phyloP scores from a whole-genome alignment of 2,888 invertebrate species.

The Xestia rhomboidea region DNA sequence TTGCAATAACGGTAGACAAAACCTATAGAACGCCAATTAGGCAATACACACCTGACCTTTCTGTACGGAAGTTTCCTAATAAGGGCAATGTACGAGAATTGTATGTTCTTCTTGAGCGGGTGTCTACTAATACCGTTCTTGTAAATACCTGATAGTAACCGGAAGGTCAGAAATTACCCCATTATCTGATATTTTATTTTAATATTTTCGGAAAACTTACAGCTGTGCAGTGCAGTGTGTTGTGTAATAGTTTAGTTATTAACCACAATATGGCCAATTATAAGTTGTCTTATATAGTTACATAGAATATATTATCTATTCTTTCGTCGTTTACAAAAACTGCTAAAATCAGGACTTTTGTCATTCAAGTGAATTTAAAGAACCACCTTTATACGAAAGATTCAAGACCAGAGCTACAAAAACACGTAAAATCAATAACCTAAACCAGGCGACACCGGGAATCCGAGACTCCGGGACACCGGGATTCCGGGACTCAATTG shows the following conservation, averaged over 20 bases:
- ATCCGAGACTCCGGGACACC: neutral
- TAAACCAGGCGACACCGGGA: constrained; percentile 34
- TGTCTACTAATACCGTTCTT: neutral
- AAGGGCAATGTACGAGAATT: neutral
- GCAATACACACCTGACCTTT: neutral
- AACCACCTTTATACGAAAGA: constrained; percentile 11
- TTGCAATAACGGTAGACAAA: neutral
- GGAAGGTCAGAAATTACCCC: neutral
- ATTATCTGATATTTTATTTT: no score
- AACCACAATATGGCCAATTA: no score
- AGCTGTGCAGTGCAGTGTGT: no score
- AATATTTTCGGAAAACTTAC: no score
- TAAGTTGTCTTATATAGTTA: no score
- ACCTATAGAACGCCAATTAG: neutral
- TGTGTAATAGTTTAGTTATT: no score
- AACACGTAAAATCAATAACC: constrained; percentile 58
- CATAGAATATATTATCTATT: no score
- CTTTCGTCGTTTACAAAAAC: neutral
- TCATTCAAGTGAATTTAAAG: constrained; percentile 7
- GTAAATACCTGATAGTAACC: neutral
- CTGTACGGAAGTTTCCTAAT: neutral
- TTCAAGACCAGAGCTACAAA: constrained; percentile 11
- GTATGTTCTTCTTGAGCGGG: neutral
- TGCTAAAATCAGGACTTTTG: neutral
- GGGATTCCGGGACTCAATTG: constrained; percentile 34